These are phyloP conservation scores for Microcebus ravelobensis DNA, from an alignment of 2,113 vertebrate species.

Conservation along the genomic window DNA sequence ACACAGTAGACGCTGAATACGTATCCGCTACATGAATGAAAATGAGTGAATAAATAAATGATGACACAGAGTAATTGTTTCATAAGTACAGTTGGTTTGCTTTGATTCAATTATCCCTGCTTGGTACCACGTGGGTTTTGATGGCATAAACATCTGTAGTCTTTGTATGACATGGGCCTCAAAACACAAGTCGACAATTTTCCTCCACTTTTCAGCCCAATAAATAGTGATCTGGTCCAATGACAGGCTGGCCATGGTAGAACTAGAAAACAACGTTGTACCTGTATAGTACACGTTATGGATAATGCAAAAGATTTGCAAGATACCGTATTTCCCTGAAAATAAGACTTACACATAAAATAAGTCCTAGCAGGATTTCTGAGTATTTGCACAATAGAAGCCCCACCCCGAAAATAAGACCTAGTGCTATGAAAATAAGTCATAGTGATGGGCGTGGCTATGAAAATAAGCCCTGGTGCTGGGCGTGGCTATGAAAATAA, in stretches of 20 bases:
- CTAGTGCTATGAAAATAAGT: no score
- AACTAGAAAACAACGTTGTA: not conserved
- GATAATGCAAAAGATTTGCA: not conserved
- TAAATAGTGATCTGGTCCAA: not conserved
- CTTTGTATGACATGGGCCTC: not conserved
- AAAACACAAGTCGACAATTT: not conserved
- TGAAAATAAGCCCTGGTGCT: no score
- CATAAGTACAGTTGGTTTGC: not conserved
- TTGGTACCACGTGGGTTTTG: not conserved
- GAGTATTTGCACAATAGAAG: no score
- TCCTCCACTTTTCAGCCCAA: not conserved
- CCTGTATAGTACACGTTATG: not conserved
- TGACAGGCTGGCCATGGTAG: not conserved
- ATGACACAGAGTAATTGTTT: not conserved
- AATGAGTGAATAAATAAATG: not conserved
- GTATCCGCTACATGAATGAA: not conserved
- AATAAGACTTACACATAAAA: no score
- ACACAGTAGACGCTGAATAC: not conserved
- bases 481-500: no score
- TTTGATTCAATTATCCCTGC: not conserved
- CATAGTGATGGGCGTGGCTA: no score
- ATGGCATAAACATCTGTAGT: not conserved
- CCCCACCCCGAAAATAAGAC: no score
- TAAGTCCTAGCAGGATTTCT: no score
- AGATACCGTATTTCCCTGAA: not conserved